phyloP scores from a whole-genome alignment of 1,140 invertebrate genomes.

The Bicyclus anynana region DNA sequence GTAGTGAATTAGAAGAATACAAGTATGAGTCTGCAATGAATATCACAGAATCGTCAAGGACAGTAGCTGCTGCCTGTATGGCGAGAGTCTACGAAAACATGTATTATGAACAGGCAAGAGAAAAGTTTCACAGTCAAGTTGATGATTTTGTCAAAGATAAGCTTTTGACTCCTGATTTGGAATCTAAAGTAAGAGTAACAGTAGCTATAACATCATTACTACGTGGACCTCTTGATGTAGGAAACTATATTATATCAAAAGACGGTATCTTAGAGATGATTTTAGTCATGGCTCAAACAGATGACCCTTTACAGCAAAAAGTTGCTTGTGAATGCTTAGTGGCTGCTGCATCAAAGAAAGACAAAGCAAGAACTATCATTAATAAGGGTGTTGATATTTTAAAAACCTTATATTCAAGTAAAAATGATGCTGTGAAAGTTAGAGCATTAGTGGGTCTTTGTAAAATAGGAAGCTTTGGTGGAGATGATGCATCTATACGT shows the following conservation, averaged over 20 bases:
- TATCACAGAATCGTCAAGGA: slow-evolving; percentile 90
- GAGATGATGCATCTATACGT: slow-evolving; percentile 95
- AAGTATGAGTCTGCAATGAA: slow-evolving; percentile 94
- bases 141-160: slow-evolving; percentile 94
- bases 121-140: slow-evolving; percentile 87
- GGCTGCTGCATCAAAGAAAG: slow-evolving; percentile 97
- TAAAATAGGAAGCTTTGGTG: slow-evolving; percentile 96
- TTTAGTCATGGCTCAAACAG: slow-evolving; percentile 95
- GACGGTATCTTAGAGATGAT: slow-evolving; percentile 98
- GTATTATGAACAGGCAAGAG: slow-evolving; percentile 91
- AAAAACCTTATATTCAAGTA: slow-evolving; percentile 94
- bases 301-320: slow-evolving; percentile 91
- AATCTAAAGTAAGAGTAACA: slow-evolving; percentile 92
- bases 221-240: slow-evolving; percentile 94
- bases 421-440: slow-evolving; percentile 93
- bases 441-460: slow-evolving; percentile 96
- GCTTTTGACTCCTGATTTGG: slow-evolving; percentile 90
- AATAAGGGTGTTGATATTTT: slow-evolving; percentile 95
- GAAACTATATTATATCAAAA: slow-evolving; percentile 93
- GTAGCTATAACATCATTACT: slow-evolving; percentile 94
- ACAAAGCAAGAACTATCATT: slow-evolving; percentile 95
- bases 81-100: slow-evolving; percentile 95
- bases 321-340: slow-evolving; percentile 98
- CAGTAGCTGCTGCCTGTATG: slow-evolving; percentile 92
- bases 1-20: slow-evolving; percentile 92